Evolutionary conservation across 2,888 invertebrate species (phyloP), one percentile per base, ranked within the genome.

Genomic region (Zeuzera pyrina): DNA sequence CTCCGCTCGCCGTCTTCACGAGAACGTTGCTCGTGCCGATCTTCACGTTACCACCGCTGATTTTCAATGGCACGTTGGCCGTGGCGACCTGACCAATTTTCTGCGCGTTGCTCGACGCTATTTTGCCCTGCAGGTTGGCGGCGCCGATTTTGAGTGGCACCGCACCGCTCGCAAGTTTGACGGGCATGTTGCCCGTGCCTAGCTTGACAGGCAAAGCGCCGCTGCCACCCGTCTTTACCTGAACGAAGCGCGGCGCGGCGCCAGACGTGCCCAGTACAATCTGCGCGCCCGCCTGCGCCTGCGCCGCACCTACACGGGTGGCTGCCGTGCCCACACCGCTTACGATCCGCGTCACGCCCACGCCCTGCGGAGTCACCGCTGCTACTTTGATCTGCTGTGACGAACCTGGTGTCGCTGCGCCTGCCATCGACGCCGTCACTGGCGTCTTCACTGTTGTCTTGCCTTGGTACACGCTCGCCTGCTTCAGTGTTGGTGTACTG

Each of bases 21-120:
- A 81, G 57, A 11, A 84, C 77, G 44, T 83, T 83, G 42, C 83
- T 70, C 0, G 79, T 66, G 25, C 78, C 76, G 8, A 84, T 77
- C 49, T 84, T 84, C 3, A 84, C 76, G 39, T 79, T 83, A 12
- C 81, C 72, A 1, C 72, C 56, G n/a, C 78, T 67, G 1, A 84
- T 49, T 43, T 84, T 84, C 3, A 84, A 54, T 1, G 81, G 79
- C 15, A 77, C 51, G 27, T 62, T 64, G 6, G 60, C 43, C 0
- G 58, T 46, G n/a, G 2, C 63, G 60, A 43, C 0, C 57, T 46
- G n/a, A 1, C 63, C 55, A 4, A 79, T 63, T 41, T 84, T 84
- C 39, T 78, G 76, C 12, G 77, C 45, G 29, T 63, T 66, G 40
- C 69, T 69, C 1, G 70, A 49, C 1, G 68, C 43, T 27, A 77